Evolutionary conservation across 2,888 invertebrate species (phyloP), one percentile per base, ranked within the genome.

Genomic region (Tipula lateralis): DNA sequence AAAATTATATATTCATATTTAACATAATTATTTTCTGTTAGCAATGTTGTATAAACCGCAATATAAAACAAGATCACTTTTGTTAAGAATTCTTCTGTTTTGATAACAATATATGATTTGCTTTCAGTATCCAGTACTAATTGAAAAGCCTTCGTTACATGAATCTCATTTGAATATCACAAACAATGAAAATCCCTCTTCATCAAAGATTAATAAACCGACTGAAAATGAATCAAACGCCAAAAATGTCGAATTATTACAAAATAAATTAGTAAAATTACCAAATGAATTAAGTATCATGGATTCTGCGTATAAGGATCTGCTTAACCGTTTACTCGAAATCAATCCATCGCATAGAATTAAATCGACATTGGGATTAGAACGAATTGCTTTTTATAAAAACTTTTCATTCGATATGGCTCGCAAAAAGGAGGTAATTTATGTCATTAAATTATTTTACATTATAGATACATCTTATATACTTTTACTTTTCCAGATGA

Each of bases 381-480:
- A 88, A 85, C 87, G 87, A 85, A 89, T 89, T 32, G 89, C 89
- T 50, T 86, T 89, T 82, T 89, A 87, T 85, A 88, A 88, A 85
- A 87, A 88, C 82, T 89, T 39, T 24, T 36, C 34, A 0, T 83
- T 83, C 13, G 83, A 83, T 13, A 30, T 13, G 13, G 83, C 29
- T 83, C 34, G 36, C 9, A 39, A 44, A 29, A 83, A 83, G 44
- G 29, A 83, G 83, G 83, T 83, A 66, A 24, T 66, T 24, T 39
- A 13, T 32, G 32, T 32, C 7, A 5, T 7, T 3, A 32, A 32
- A 32, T 32, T 39, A 39, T 39, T 1, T n/a, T n/a, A 13, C 7
- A 24, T 24, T 66, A 19, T 19, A 12, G 16, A 24, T 66, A n/a
- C n/a, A n/a, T 3, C n/a, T 44, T n/a, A 44, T 24, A 24, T 66